Conservation (phyloP, 1,140 invertebrate genomes). For the Drosophila pallidifrons region DNA sequence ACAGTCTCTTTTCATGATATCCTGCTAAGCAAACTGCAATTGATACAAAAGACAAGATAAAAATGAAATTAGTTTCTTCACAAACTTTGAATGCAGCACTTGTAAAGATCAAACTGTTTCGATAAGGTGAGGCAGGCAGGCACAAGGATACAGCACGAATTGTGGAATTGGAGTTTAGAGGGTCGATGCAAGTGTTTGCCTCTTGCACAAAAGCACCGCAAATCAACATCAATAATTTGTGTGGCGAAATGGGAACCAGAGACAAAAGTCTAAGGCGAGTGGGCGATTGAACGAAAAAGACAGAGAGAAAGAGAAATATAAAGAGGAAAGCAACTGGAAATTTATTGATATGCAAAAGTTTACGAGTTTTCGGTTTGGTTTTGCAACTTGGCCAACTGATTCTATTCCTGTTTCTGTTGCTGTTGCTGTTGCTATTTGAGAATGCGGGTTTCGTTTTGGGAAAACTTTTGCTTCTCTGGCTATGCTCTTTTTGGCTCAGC, state of each 20-base stretch:
- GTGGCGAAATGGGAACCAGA: constrained; percentile 45
- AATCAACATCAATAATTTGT: constrained; percentile 80
- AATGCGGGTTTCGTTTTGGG: constrained; percentile 48
- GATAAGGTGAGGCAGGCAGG: background rate
- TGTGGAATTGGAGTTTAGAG: background rate
- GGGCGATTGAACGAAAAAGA: background rate
- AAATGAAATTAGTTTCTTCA: constrained; percentile 32
- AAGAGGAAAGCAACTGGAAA: constrained; percentile 42
- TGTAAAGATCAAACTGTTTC: constrained; percentile 15
- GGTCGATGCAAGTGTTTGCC: constrained; percentile 58
- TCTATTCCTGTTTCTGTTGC: constrained; percentile 37
- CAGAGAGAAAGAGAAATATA: background rate
- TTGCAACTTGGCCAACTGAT: constrained; percentile 51
- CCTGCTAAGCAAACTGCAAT: constrained; percentile 92
- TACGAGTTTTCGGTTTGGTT: constrained; percentile 64
- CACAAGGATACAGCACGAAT: background rate
- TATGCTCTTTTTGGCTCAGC: constrained; percentile 59
- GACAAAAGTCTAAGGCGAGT: background rate
- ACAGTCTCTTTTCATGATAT: constrained; percentile 96
- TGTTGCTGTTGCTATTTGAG: constrained; percentile 38
- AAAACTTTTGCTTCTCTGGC: constrained; percentile 52
- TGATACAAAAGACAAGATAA: constrained; percentile 48
- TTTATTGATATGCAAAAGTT: constrained; percentile 83
- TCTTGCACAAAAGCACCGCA: constrained; percentile 62
- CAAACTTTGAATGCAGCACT: constrained; percentile 31